Evolutionary conservation across 2,888 invertebrate species (phyloP).

Genomic region (Xanthostigma xanthostigma): DNA sequence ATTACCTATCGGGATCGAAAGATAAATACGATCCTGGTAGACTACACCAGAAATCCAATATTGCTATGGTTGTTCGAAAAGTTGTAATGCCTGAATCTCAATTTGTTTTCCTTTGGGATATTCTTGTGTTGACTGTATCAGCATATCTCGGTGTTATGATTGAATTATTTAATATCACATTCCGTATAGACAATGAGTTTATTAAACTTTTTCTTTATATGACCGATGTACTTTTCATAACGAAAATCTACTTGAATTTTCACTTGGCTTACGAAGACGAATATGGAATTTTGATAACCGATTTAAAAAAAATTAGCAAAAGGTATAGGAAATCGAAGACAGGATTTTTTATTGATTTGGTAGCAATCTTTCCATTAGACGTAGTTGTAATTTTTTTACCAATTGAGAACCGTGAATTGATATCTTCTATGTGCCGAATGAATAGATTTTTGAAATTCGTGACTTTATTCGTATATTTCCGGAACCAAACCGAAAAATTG

Average conservation of each 20-base stretch:
- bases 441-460: too few relatives aligned
- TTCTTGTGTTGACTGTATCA: slow-evolving; percentile 4
- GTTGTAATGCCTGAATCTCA: background rate
- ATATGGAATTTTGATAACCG: slow-evolving; percentile 8
- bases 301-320: slow-evolving; percentile 6
- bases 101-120: background rate
- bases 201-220: slow-evolving; percentile 8
- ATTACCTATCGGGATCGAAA: slow-evolving; percentile 10
- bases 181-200: slow-evolving; percentile 7
- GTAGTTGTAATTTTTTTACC: too few relatives aligned
- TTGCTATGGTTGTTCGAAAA: background rate
- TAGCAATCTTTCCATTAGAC: too few relatives aligned
- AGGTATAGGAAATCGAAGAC: background rate
- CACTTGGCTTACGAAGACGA: slow-evolving; percentile 11
- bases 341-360: too few relatives aligned
- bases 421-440: too few relatives aligned
- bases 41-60: background rate
- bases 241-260: slow-evolving; percentile 8
- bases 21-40: background rate
- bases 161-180: slow-evolving; percentile 12
- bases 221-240: slow-evolving; percentile 10
- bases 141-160: slow-evolving; percentile 9
- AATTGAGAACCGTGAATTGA: too few relatives aligned
- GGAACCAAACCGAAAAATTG: too few relatives aligned
- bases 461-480: too few relatives aligned